Evolutionary conservation across 2,797 vertebrate genomes (phyloP), one percentile per base, ranked within the genome.

Genomic region (Astyanax mexicanus): DNA sequence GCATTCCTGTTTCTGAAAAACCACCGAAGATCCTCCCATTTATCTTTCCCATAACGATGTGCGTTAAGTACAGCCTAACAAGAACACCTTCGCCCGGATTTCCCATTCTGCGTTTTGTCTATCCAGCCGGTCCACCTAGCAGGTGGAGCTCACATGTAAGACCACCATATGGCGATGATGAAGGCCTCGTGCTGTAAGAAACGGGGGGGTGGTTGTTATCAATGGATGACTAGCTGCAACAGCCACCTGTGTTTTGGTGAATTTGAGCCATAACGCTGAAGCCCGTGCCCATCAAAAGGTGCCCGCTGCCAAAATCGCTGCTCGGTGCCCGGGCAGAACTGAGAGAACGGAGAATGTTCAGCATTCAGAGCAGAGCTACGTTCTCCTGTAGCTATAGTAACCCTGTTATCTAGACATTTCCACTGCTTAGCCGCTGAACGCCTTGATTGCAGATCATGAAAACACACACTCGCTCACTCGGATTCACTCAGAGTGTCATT

Each of bases 341-440:
- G 64, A 67, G 60, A 74, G n/a, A n/a, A n/a, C 76, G 40, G 42
- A 54, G 17, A 73, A 75, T 77, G 65, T 58, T 72, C 38, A 38
- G 54, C 6, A 66, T 45, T 68, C 52, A 11, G 29, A 49, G 25
- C 15, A 68, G 42, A 32, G 32, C 19, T 77, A 40, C 66, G 55
- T 62, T 74, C 71, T 64, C 70, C 78, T 62, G 74, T 77, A 80
- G 71, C 81, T 82, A 80, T 80, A 77, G 81, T 73, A 80, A 80
- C 66, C 25, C 37, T 73, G 71, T 64, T 77, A 69, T 67, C 72
- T 25, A 65, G 74, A 73, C 21, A 38, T 38, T 60, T 74, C 70
- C 72, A 27, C 73, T 69, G 57, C 51, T 74, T 23, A 13, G 27
- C 8, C 23, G 12, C 17, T 47, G 38, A n/a, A 45, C 19, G n/a